These are phyloP conservation scores for Erebia palarica DNA, from an alignment of 2,888 invertebrate species.

Conservation along the genomic window DNA sequence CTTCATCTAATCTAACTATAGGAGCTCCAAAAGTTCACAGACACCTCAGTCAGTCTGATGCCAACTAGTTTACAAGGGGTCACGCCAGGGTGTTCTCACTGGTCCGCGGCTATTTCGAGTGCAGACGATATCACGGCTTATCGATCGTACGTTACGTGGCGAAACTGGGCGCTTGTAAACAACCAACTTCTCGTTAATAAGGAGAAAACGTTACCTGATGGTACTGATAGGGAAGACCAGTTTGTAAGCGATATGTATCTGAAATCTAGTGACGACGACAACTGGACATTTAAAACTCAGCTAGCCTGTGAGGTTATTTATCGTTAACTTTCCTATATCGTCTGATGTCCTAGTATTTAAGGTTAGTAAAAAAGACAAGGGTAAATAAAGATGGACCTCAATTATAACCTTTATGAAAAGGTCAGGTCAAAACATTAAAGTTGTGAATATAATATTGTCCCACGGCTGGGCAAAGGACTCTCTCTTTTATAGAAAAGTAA, in stretches of 20 bases:
- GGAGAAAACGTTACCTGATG: conserved; percentile 19
- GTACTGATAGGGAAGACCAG: conserved; percentile 16
- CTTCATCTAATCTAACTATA: neutral
- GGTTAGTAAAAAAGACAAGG: neutral
- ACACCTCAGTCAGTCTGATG: conserved; percentile 15
- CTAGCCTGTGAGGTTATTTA: neutral
- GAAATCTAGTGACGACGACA: neutral
- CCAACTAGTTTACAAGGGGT: conserved; percentile 10
- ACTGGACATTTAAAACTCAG: neutral
- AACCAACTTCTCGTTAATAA: neutral
- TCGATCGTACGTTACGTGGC: conserved; percentile 41
- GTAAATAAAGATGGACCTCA: neutral
- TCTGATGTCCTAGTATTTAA: neutral
- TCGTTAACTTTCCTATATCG: neutral
- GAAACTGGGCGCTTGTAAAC: conserved; percentile 19
- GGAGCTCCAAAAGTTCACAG: conserved; percentile 17
- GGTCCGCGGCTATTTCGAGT: conserved; percentile 40
- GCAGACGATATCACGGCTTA: conserved; percentile 41
- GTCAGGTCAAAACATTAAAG: no score
- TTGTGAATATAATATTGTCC: no score
- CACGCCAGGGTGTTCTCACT: conserved; percentile 38
- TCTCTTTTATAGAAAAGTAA: no score
- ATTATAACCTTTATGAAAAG: no score
- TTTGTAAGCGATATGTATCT: conserved; percentile 14
- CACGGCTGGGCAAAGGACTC: no score